Conservation (phyloP, 2,888 invertebrate genomes). For the Bruchidius siliquastri region DNA sequence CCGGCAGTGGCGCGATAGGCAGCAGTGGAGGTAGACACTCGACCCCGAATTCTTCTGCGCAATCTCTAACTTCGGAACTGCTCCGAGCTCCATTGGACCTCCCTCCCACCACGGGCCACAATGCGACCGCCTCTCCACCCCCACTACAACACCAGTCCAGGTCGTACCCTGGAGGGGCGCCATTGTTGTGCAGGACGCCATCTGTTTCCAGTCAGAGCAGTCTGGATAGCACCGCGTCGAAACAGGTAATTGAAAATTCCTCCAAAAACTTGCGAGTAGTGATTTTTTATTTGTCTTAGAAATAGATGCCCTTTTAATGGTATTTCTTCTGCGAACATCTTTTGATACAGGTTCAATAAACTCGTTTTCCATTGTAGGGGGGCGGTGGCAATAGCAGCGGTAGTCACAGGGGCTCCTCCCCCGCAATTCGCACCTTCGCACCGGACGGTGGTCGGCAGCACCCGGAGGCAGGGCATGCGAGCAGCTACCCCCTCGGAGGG, state of each 20-base stretch:
- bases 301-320: too few species aligned
- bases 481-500: slow-evolving; percentile 46
- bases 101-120: slow-evolving; percentile 43
- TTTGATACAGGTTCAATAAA: too few species aligned
- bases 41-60: slow-evolving; percentile 47
- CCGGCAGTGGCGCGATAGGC: background rate
- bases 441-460: slow-evolving; percentile 60
- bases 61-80: slow-evolving; percentile 41
- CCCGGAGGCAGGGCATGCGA: slow-evolving; percentile 41
- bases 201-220: slow-evolving; percentile 82
- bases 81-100: slow-evolving; percentile 54
- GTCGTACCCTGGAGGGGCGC: slow-evolving; percentile 52
- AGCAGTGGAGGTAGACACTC: slow-evolving; percentile 51
- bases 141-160: slow-evolving; percentile 65
- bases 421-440: slow-evolving; percentile 77
- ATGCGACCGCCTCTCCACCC: slow-evolving; percentile 29
- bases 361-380: too few species aligned
- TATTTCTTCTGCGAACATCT: too few species aligned
- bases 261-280: too few species aligned
- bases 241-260: slow-evolving; percentile 34
- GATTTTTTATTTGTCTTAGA: too few species aligned
- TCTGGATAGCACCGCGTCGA: slow-evolving; percentile 64
- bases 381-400: background rate
- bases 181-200: slow-evolving; percentile 67
- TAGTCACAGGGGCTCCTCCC: slow-evolving; percentile 77